These are phyloP conservation scores for Pocillopora verrucosa DNA, from an alignment of 64 coral and sea anemone genomes.

Conservation along the genomic window DNA sequence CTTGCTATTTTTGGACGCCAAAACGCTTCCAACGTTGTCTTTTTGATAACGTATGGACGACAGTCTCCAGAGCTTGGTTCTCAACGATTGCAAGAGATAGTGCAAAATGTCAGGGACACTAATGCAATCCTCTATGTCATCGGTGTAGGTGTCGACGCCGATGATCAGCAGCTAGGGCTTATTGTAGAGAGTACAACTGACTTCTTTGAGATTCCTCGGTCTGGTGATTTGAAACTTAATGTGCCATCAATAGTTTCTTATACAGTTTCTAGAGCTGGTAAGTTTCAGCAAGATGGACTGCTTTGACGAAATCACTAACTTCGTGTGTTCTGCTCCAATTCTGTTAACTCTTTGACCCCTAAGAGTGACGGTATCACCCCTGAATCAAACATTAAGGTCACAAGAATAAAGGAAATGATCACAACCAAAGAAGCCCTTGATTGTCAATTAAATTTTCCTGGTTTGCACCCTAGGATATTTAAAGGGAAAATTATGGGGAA, in stretches of 20 bases:
- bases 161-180: conserved; percentile 17
- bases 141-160: conserved; percentile 20
- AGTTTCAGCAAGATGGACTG: neutral
- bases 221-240: neutral
- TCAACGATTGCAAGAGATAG: neutral
- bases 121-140: conserved; percentile 21
- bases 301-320: no score
- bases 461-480: no score
- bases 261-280: conserved; percentile 25
- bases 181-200: conserved; percentile 17
- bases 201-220: conserved; percentile 28
- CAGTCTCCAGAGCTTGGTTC: conserved; percentile 14
- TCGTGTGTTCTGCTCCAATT: no score
- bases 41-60: conserved; percentile 44
- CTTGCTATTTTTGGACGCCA: conserved; percentile 20
- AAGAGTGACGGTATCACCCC: no score
- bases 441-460: no score
- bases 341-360: no score
- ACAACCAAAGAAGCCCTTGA: no score
- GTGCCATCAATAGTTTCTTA: conserved; percentile 5
- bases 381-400: no score
- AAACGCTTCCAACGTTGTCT: conserved; percentile 2
- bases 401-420: no score
- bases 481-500: no score
- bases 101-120: neutral